Percentiles rank a stretch among this genome's conserved stretches.
Evolutionary conservation across 1,140 invertebrate genomes (phyloP).

Genomic region (Glomeris maerens): DNA sequence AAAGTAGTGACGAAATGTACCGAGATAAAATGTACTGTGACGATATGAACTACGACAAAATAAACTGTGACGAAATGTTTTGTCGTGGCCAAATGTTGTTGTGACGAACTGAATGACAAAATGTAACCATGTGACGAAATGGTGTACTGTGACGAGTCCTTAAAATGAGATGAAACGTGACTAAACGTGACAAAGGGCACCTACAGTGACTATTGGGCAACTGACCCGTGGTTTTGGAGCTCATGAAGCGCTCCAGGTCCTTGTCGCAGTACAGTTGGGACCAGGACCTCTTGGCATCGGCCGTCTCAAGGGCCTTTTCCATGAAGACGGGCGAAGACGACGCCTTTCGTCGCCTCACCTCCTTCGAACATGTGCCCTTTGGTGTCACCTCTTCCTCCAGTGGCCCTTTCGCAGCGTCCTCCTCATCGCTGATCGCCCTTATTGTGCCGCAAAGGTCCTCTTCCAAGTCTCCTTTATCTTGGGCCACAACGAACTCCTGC

Average conservation of each 20-base stretch:
- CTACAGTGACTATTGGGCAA: constrained; percentile 9
- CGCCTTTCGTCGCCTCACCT: constrained; percentile 35
- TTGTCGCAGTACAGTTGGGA: constrained; percentile 16
- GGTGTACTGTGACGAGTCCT: no score
- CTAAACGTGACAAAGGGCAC: no score
- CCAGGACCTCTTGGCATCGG: constrained; percentile 19
- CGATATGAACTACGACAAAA: no score
- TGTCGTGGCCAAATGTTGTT: no score
- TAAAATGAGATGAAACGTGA: no score
- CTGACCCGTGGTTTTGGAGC: constrained; percentile 8
- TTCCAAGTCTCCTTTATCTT: neutral
- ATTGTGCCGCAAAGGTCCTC: neutral
- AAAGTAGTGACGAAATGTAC: no score
- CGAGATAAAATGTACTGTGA: no score
- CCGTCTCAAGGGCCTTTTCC: constrained; percentile 30
- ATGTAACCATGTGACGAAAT: no score
- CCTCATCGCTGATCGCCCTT: neutral
- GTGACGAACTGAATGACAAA: no score
- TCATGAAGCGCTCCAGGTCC: constrained; percentile 18
- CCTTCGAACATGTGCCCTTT: constrained; percentile 25
- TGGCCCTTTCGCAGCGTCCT: neutral
- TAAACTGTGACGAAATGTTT: no score
- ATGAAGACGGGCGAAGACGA: constrained; percentile 33
- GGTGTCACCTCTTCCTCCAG: neutral
- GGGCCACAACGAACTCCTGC: neutral